Evolutionary conservation across 2,888 invertebrate species (phyloP).

Genomic region (Andricus quercusramuli): DNA sequence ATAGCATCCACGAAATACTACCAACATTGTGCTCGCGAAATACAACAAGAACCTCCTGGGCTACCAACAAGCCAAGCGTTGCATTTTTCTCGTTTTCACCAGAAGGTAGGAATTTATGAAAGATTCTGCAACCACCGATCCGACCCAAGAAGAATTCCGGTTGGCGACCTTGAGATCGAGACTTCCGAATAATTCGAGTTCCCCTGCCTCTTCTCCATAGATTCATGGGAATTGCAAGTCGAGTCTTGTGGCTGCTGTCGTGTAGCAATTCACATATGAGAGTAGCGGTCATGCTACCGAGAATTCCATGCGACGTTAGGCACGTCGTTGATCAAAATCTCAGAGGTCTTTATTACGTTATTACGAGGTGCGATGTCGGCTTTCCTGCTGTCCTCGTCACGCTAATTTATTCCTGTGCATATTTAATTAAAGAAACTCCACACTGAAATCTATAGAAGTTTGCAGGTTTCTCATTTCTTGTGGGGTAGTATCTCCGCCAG

Average conservation of each 20-base stretch:
- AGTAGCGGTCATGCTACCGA: background rate
- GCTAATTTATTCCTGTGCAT: conserved; percentile 21
- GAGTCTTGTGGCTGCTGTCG: conserved; percentile 11
- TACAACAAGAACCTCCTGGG: conserved; percentile 61
- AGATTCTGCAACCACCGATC: conserved; percentile 6
- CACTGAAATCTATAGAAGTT: conserved; percentile 5
- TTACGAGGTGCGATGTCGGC: conserved; percentile 6
- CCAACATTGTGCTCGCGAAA: conserved; percentile 63
- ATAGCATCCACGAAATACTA: conserved; percentile 64
- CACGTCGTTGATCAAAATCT: conserved; percentile 39
- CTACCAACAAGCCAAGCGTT: conserved; percentile 60
- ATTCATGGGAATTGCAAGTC: conserved; percentile 6
- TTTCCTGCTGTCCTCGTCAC: background rate
- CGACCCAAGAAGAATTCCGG: conserved; percentile 52
- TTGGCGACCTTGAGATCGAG: conserved; percentile 44
- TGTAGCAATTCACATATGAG: conserved; percentile 28
- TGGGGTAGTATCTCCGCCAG: background rate
- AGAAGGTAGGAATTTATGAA: conserved; percentile 29
- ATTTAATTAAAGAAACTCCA: conserved; percentile 33
- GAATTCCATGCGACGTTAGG: conserved; percentile 33
- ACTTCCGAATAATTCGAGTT: conserved; percentile 48
- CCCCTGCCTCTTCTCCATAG: background rate
- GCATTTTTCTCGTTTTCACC: conserved; percentile 58
- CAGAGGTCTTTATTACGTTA: conserved; percentile 32
- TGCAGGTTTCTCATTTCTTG: background rate